phyloP scores from a whole-genome alignment of 37 sponge, comb jelly and placozoan species.

The Cliona cf. orientalis region DNA sequence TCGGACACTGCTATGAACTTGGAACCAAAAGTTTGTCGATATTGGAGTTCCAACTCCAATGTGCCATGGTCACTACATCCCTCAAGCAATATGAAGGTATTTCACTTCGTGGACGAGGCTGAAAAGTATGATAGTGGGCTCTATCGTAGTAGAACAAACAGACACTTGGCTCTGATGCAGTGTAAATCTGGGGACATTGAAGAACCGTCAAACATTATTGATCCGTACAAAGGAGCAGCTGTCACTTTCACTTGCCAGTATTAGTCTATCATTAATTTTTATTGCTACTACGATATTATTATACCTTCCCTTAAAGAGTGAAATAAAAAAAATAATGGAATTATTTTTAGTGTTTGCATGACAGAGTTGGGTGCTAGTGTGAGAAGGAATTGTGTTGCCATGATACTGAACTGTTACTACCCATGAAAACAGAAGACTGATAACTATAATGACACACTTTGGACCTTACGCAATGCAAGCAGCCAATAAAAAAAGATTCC shows the following conservation, averaged over 20 bases:
- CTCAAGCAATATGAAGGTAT: slow-evolving; percentile 14
- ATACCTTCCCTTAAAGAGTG: too few relatives aligned
- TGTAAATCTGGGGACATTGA: slow-evolving; percentile 5
- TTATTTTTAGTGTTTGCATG: too few relatives aligned
- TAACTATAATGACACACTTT: too few relatives aligned
- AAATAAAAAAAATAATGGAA: too few relatives aligned
- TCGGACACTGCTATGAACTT: not conserved
- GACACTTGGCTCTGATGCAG: slow-evolving; percentile 8
- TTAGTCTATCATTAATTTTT: not conserved
- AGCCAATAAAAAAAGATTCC: too few relatives aligned
- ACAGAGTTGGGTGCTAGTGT: too few relatives aligned
- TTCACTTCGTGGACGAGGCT: slow-evolving; percentile 5
- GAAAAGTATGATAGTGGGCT: not conserved
- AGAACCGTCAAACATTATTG: not conserved
- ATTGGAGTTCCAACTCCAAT: slow-evolving; percentile 25
- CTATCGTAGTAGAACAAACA: not conserved
- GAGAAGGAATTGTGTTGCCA: too few relatives aligned
- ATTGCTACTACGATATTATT: too few relatives aligned
- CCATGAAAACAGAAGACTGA: too few relatives aligned
- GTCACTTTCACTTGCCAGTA: slow-evolving; percentile 39
- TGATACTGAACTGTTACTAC: too few relatives aligned
- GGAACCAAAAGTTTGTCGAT: not conserved
- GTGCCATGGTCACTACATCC: not conserved
- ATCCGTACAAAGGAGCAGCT: slow-evolving; percentile 13
- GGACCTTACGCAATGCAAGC: too few relatives aligned